Percentiles rank a stretch among this genome's conserved stretches.
These are phyloP conservation scores for Actinemys pallida DNA, from an alignment of 2,113 vertebrate genomes.

Conservation along the genomic window DNA sequence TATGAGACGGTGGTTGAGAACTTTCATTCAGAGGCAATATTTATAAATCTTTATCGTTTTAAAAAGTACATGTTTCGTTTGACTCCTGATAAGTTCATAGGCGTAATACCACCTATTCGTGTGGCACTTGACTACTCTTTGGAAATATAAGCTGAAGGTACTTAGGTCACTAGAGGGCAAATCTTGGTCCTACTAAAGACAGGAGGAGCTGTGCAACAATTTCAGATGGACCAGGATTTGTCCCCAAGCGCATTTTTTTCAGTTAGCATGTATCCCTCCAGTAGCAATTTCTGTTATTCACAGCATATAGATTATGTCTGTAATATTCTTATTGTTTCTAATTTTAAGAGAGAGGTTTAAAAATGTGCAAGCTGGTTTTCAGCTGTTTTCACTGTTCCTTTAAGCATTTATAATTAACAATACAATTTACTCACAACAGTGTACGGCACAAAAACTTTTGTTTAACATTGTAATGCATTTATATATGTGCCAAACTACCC, in stretches of 20 bases:
- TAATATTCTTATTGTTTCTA: not conserved
- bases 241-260: not conserved
- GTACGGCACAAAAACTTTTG: slow-evolving; percentile 76
- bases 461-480: slow-evolving; percentile 66
- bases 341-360: not conserved
- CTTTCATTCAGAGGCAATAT: not conserved
- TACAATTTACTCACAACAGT: slow-evolving; percentile 71
- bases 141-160: rapidly evolving
- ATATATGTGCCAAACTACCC: slow-evolving; percentile 77
- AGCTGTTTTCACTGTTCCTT: slow-evolving; percentile 36
- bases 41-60: not conserved
- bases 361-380: not conserved
- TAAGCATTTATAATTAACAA: slow-evolving; percentile 71
- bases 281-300: not conserved
- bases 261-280: not conserved
- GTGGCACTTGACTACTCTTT: not conserved
- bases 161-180: not conserved
- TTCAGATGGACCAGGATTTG: not conserved
- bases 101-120: not conserved
- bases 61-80: not conserved
- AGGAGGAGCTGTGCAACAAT: not conserved
- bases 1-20: not conserved
- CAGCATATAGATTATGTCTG: not conserved
- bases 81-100: not conserved
- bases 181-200: not conserved